Conservation (phyloP, 1,140 invertebrate species). For the Anadara kagoshimensis region DNA sequence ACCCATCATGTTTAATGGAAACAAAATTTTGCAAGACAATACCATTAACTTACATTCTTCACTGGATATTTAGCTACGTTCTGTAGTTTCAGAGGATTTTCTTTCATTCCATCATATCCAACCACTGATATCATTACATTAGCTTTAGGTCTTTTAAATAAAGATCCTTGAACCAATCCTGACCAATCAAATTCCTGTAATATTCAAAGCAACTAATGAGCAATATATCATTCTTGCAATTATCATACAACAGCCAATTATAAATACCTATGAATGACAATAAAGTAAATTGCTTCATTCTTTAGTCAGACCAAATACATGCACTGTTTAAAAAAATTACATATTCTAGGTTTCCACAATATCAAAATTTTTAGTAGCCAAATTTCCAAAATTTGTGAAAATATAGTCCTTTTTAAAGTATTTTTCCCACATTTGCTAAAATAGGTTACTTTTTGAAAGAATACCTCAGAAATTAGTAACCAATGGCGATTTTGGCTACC, state of each 20-base stretch:
- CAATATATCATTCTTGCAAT: neutral
- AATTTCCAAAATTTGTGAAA: too few species aligned
- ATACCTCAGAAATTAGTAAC: too few species aligned
- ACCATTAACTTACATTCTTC: conserved; percentile 55
- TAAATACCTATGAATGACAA: neutral
- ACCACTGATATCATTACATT: conserved; percentile 84
- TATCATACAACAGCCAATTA: neutral
- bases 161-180: conserved; percentile 82
- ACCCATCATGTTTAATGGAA: too few species aligned
- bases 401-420: too few species aligned
- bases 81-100: conserved; percentile 42
- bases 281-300: neutral
- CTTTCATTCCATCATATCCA: conserved; percentile 75
- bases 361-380: too few species aligned
- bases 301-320: neutral
- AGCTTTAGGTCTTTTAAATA: conserved; percentile 86
- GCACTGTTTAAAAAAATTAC: neutral
- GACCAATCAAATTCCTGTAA: conserved; percentile 81
- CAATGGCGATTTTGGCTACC: too few species aligned
- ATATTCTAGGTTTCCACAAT: too few species aligned
- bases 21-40: neutral
- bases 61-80: conserved; percentile 60
- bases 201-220: neutral
- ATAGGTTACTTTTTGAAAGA: too few species aligned
- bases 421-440: too few species aligned